phyloP scores from a whole-genome alignment of 2,888 invertebrate genomes.

The Synanthedon tipuliformis region DNA sequence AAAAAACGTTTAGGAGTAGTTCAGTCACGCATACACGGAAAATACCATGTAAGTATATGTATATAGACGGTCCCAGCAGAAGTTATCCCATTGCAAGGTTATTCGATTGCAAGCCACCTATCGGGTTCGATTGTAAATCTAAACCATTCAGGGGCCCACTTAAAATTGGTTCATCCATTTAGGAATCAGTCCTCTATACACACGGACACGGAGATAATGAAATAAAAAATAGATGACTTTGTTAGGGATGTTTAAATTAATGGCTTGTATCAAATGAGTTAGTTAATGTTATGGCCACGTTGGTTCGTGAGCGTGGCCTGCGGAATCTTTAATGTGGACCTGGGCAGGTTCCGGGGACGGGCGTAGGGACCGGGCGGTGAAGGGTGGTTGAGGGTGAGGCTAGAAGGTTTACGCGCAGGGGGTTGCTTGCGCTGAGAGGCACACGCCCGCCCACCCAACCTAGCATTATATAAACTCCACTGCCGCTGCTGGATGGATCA shows the following conservation, averaged over 20 bases:
- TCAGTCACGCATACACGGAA: no score
- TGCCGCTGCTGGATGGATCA: constrained; percentile 8
- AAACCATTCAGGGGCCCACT: no score
- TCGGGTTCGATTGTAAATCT: no score
- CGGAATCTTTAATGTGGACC: constrained; percentile 14
- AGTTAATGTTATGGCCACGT: constrained; percentile 4
- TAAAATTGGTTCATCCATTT: no score
- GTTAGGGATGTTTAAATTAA: constrained; percentile 4
- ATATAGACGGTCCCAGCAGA: no score
- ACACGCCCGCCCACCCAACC: constrained; percentile 25
- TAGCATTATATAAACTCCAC: background rate
- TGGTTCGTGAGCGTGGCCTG: constrained; percentile 8
- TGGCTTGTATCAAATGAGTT: constrained; percentile 5
- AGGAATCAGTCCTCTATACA: no score
- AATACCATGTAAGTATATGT: no score
- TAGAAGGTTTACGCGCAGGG: constrained; percentile 1
- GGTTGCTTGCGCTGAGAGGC: constrained; percentile 11
- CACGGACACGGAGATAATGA: no score
- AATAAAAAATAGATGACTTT: no score
- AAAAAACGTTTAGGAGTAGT: no score
- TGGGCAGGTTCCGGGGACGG: constrained; percentile 3
- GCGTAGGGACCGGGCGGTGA: constrained; percentile 2
- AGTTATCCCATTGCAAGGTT: no score
- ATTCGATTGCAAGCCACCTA: no score
- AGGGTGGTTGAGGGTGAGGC: constrained; percentile 35